Percentiles rank a stretch among this genome's conserved stretches.
Evolutionary conservation across 2,113 vertebrate species (phyloP).

Genomic region (Brachyhypopomus occidentalis): DNA sequence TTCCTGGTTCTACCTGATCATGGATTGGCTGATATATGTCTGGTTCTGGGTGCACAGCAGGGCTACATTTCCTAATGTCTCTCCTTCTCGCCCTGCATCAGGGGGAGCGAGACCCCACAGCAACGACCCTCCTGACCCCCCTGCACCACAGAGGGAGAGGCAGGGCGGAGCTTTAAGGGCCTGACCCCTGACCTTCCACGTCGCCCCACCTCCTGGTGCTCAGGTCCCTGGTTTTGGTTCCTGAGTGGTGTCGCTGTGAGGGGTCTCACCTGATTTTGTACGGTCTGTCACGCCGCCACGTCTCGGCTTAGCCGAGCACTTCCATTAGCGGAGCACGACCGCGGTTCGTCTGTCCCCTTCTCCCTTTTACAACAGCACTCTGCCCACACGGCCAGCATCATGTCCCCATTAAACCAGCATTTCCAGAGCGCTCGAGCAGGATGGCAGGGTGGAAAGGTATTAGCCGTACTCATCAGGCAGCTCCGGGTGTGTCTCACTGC

Average conservation of each 20-base stretch:
- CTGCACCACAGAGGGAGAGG: too few relatives aligned
- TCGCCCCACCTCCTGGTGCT: too few relatives aligned
- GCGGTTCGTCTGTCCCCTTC: conserved; percentile 32
- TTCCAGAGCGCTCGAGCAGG: conserved; percentile 3
- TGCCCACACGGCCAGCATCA: conserved; percentile 14
- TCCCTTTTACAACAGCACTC: conserved; percentile 32
- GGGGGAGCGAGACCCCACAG: too few relatives aligned
- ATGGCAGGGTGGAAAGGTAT: not conserved
- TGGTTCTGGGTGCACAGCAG: too few relatives aligned
- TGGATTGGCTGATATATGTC: too few relatives aligned
- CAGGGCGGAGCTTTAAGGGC: too few relatives aligned
- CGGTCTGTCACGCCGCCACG: conserved; percentile 26
- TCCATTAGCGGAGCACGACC: conserved; percentile 18
- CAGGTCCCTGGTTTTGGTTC: not conserved
- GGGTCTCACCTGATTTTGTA: conserved; percentile 25
- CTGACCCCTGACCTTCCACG: too few relatives aligned
- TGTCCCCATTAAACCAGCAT: conserved; percentile 27
- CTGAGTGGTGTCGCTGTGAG: not conserved
- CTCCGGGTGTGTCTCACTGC: conserved; percentile 19
- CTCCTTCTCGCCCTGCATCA: too few relatives aligned
- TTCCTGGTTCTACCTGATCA: not conserved
- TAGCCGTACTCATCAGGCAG: conserved; percentile 16
- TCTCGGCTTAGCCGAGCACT: conserved; percentile 30
- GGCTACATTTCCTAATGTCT: too few relatives aligned
- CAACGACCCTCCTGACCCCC: too few relatives aligned